These are phyloP conservation scores for Zele albiditarsus DNA, from an alignment of 2,888 invertebrate species.

Conservation along the genomic window DNA sequence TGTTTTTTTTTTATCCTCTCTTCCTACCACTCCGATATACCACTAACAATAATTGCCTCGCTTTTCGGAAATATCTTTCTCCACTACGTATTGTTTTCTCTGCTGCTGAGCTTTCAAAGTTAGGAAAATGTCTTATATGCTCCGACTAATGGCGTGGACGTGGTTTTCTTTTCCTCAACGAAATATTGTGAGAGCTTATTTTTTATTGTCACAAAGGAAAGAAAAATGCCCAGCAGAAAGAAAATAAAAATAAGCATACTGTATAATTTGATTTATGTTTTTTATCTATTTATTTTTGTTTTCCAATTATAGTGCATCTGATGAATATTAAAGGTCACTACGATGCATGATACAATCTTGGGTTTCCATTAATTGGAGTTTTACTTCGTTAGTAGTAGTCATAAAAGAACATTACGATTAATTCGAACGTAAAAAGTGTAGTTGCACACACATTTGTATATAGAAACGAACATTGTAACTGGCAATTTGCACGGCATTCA, in stretches of 20 bases:
- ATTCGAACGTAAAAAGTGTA: background rate
- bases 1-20: slow-evolving; percentile 1
- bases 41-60: slow-evolving; percentile 33
- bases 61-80: slow-evolving; percentile 15
- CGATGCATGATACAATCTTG: background rate
- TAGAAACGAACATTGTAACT: background rate
- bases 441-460: background rate
- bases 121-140: slow-evolving; percentile 8
- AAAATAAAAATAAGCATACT: background rate
- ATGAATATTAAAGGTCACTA: background rate
- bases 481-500: slow-evolving; percentile 19
- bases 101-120: slow-evolving; percentile 12
- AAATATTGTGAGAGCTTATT: background rate
- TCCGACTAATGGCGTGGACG: slow-evolving; percentile 12
- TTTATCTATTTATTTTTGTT: background rate
- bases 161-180: background rate
- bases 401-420: slow-evolving; percentile 9
- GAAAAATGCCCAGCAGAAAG: background rate
- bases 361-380: background rate
- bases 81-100: background rate
- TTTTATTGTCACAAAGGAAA: background rate
- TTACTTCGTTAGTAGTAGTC: background rate
- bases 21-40: slow-evolving; percentile 16
- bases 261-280: background rate
- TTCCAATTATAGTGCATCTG: no score